Base-by-base conservation (phyloP, 2,888 invertebrate species). In the Iphiclides podalirius region DNA sequence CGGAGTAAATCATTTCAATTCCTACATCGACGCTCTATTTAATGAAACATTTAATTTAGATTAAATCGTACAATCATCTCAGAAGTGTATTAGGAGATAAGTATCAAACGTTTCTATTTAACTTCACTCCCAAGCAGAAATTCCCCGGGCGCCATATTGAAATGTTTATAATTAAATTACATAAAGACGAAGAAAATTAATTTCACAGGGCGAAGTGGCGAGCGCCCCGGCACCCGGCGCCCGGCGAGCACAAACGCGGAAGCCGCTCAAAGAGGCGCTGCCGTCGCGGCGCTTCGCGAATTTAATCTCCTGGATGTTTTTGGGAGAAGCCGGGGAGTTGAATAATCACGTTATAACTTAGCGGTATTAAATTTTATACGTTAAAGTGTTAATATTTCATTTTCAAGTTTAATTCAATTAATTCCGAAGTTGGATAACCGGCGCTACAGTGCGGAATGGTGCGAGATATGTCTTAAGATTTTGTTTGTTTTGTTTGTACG, bases 151-250 rank as follows among this genome's bases (percentile, higher is more conserved):
- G 86, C 86, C 82, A 87, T 88, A 88, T 87, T 87, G 88, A 88
- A 88, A 88, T 88, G 88, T 87, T 88, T 88, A 88, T 88, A 88
- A 88, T 88, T 88, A 86, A 88, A 88, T 88, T 88, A 88, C 86
- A 88, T 88, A 88, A 88, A 87, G 88, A 87, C 87, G 88, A 87
- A 88, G 85, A 87, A 88, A 88, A 88, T 88, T 88, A 88, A 88
- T 88, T 88, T 88, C 87, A 79, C 80, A 79, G 79, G 75, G 78
- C 81, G 78, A 83, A 87, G 86, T 87, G 86, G 85, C 82, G 77
- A 76, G 77, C 78, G 70, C 9, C 9, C 11, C 31, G 31, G 31
- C 9, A 31, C 48, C 59, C 61, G 59, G 61, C 20, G 3, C 20
- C 20, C 20, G n/a, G 66, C 54, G 51, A 64, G 69, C 69, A 78